These are phyloP conservation scores for Ceyx melanurus DNA, from an alignment of 2,113 vertebrate genomes.

Conservation along the genomic window DNA sequence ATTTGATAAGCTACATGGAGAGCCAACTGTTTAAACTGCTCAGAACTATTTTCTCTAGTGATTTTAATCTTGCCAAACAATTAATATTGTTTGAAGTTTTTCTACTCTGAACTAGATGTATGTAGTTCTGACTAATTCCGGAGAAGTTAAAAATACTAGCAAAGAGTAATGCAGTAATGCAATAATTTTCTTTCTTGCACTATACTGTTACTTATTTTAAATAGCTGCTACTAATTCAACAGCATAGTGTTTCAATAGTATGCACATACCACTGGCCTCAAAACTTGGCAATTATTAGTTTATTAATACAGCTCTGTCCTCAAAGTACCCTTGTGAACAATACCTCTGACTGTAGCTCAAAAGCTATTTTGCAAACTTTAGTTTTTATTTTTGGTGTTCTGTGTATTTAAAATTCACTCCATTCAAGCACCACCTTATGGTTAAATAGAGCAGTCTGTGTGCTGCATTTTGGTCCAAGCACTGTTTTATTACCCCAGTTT, in stretches of 20 bases:
- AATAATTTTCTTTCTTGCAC: background rate
- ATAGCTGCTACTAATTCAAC: background rate
- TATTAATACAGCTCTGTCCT: background rate
- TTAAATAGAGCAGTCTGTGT: background rate
- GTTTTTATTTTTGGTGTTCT: background rate
- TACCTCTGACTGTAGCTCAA: background rate
- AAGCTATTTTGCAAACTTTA: background rate
- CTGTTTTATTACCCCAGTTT: background rate
- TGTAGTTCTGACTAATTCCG: background rate
- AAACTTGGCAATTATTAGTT: background rate
- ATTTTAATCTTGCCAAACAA: conserved; percentile 4
- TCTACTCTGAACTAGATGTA: background rate
- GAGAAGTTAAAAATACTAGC: background rate
- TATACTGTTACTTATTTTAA: background rate
- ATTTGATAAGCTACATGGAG: background rate
- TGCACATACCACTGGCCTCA: background rate
- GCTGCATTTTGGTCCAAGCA: background rate
- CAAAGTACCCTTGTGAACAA: background rate
- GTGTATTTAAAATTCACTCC: background rate
- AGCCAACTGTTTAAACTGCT: background rate
- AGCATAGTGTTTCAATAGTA: background rate
- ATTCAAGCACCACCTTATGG: background rate
- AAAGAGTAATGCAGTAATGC: background rate
- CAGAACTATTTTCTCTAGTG: background rate
- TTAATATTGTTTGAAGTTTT: background rate